Evolutionary conservation across 2,113 vertebrate species (phyloP).

Genomic region (Macrotus californicus): DNA sequence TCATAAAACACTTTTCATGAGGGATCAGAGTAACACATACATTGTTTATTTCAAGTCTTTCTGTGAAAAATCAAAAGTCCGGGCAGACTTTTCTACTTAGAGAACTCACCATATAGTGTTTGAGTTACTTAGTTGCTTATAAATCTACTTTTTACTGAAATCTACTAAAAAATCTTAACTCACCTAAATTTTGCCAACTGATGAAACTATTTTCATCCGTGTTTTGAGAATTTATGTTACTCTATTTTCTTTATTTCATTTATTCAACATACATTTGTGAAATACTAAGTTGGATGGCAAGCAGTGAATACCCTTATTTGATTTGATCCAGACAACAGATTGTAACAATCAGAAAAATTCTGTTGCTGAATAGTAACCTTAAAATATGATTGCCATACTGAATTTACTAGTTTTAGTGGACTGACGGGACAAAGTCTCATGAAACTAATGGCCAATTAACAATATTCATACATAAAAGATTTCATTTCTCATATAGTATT

Average conservation of each 20-base stretch:
- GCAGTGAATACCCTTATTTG: neutral
- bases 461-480: neutral
- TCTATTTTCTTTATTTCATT: neutral
- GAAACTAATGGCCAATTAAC: neutral
- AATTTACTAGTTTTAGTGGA: neutral
- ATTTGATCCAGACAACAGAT: neutral
- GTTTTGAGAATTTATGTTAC: constrained; percentile 1
- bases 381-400: neutral
- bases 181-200: neutral
- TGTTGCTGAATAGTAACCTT: neutral
- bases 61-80: neutral
- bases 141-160: neutral
- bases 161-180: neutral
- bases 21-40: neutral
- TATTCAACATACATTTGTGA: neutral
- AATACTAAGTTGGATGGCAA: neutral
- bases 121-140: neutral
- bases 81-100: neutral
- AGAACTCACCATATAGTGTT: neutral
- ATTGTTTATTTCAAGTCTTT: neutral
- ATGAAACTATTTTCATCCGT: neutral
- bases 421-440: neutral
- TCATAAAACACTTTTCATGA: neutral
- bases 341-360: neutral
- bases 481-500: neutral